These are phyloP conservation scores for Sebastes nivosus DNA, from an alignment of 2,797 vertebrate species.

Conservation along the genomic window DNA sequence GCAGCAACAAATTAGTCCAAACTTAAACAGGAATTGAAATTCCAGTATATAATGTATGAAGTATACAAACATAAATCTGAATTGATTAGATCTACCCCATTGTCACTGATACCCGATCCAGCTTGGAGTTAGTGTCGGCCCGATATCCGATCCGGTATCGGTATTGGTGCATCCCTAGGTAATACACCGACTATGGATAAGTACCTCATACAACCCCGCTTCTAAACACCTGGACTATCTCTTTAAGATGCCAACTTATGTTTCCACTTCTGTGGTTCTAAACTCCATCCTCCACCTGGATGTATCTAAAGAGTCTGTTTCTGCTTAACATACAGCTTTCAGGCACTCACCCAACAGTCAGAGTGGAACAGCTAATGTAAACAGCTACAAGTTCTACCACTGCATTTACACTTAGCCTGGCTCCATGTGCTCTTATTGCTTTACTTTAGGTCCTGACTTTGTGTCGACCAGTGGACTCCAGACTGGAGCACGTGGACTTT, in stretches of 20 bases:
- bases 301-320: background rate
- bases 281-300: background rate
- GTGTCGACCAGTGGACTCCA: conserved; percentile 92
- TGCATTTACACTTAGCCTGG: background rate
- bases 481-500: conserved; percentile 96
- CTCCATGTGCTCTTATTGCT: background rate
- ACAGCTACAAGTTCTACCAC: background rate
- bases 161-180: too few relatives aligned
- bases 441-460: conserved; percentile 89
- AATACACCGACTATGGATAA: too few relatives aligned
- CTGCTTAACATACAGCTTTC: background rate
- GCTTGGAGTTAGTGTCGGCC: too few relatives aligned
- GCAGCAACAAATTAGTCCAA: too few relatives aligned
- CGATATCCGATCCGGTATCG: too few relatives aligned
- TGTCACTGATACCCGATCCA: background rate
- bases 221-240: too few relatives aligned
- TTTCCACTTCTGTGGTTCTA: background rate
- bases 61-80: too few relatives aligned
- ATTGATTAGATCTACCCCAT: too few relatives aligned
- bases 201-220: too few relatives aligned
- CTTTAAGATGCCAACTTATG: background rate
- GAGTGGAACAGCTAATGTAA: background rate
- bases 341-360: background rate
- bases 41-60: too few relatives aligned
- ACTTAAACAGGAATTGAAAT: too few relatives aligned